Evolutionary conservation across 2,888 invertebrate genomes (phyloP), one percentile per base, ranked within the genome.

Genomic region (Siphlonurus alternatus): DNA sequence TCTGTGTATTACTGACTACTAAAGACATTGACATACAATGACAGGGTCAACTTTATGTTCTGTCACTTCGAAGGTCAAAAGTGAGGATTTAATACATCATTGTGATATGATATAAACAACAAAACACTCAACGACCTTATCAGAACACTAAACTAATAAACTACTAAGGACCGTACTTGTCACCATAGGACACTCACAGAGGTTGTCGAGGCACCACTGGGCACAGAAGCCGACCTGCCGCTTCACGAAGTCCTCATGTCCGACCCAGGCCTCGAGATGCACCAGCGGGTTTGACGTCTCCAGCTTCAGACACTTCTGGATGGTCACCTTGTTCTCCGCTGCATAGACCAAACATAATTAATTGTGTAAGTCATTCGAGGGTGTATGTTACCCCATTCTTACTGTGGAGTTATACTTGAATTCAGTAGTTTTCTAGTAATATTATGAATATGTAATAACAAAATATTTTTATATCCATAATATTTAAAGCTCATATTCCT

Each of bases 171-270:
- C n/a, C n/a, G n/a, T n/a, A n/a, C n/a, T n/a, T n/a, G n/a, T n/a
- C n/a, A n/a, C n/a, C n/a, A n/a, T 25, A 65, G 25, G 20, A 66
- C 64, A 77, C 83, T 83, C 79, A 90, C 89, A 94, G 69, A 93
- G 78, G 76, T 95, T 95, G 77, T 95, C 95, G 66, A 95, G 81
- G 69, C 88, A 87, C 94, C 94, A 95, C 69, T 88, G 87, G 24
- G 94, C 90, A 76, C 93, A 93, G 76, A 95, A 95, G 53, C 93
- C 93, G 65, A 93, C 90, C 78, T 95, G 93, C 65, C 90, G 80
- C 76, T 85, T 82, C 60, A 84, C 77, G 71, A 79, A 85, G 72
- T 89, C 83, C 0, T 76, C 75, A 66, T 83, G 81, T 61, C 80
- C 75, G 19, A 82, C 78, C 78, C 84, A 81, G 63, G 77, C 75